Conservation (phyloP, 2,888 invertebrate genomes). For the Drosophila villosipedis region DNA sequence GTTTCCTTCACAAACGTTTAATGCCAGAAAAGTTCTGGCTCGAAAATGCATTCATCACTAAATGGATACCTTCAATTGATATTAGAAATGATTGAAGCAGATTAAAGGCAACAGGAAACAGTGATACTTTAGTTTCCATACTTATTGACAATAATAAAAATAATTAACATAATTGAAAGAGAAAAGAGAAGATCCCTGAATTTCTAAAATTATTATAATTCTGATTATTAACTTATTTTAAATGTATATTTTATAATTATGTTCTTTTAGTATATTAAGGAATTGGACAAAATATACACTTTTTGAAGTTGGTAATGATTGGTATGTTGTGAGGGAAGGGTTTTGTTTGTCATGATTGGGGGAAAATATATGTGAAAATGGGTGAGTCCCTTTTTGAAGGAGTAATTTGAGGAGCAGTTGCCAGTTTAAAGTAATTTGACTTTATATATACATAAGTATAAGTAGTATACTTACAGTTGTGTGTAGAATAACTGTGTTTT, state of each 20-base stretch:
- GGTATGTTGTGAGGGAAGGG: background rate
- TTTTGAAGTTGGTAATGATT: background rate
- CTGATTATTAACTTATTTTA: background rate
- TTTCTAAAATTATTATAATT: background rate
- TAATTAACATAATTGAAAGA: background rate
- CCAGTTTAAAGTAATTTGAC: background rate
- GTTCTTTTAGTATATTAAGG: background rate
- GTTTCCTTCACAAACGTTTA: background rate
- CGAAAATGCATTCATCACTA: background rate
- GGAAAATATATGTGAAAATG: background rate
- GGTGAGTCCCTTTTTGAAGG: background rate
- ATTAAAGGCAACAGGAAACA: background rate
- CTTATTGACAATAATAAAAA: background rate
- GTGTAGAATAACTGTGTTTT: background rate
- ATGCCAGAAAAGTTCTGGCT: background rate
- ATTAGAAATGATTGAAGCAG: background rate
- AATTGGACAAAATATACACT: background rate
- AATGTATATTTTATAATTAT: background rate
- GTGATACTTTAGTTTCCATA: background rate
- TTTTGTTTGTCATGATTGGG: background rate
- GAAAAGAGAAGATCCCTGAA: background rate
- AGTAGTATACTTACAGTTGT: background rate
- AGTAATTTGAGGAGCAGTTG: background rate
- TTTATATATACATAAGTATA: background rate
- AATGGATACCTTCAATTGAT: background rate